Evolutionary conservation across 2,113 vertebrate species (phyloP).

Genomic region (Tetrax tetrax): DNA sequence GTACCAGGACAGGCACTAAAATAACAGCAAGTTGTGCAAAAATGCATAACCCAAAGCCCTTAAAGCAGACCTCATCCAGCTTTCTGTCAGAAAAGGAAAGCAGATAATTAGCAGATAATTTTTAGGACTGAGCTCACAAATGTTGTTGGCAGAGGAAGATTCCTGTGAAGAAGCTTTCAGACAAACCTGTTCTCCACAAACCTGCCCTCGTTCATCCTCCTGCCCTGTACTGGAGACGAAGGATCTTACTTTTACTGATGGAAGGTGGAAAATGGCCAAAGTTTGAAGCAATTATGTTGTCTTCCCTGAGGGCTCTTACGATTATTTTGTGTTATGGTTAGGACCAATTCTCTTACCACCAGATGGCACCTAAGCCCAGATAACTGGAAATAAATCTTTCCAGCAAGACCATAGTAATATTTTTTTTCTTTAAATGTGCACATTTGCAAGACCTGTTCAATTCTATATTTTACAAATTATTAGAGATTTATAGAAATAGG

Average conservation of each 20-base stretch:
- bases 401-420: neutral
- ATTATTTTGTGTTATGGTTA: neutral
- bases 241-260: neutral
- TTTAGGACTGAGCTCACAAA: neutral
- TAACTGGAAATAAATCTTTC: neutral
- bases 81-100: neutral
- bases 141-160: neutral
- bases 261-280: neutral
- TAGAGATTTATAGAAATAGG: neutral
- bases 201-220: neutral
- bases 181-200: neutral
- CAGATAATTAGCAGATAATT: accelerated
- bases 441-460: neutral
- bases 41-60: neutral
- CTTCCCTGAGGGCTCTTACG: neutral
- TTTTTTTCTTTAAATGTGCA: neutral
- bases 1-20: neutral
- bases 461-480: neutral
- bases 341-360: neutral
- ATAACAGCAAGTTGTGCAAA: neutral
- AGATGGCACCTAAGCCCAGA: neutral
- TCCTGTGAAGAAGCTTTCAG: neutral
- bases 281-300: neutral
- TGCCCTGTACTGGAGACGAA: neutral
- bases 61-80: neutral